Evolutionary conservation across 1,140 invertebrate genomes (phyloP).

Genomic region (Philopotamus ludificatus): DNA sequence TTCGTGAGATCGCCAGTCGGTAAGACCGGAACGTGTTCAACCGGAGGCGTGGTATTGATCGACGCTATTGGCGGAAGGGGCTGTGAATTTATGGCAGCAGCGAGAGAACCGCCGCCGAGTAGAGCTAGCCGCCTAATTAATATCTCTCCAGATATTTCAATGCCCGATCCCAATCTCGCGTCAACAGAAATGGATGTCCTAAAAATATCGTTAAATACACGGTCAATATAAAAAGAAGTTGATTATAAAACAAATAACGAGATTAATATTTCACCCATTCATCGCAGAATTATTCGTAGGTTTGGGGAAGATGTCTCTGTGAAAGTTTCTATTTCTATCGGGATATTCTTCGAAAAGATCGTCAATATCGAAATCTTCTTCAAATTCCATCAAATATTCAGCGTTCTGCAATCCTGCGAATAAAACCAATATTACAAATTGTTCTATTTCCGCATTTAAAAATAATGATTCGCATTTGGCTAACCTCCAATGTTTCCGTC

Average conservation of each 20-base stretch:
- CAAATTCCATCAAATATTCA: conserved; percentile 64
- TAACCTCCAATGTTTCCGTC: conserved; percentile 11
- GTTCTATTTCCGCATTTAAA: too few species aligned
- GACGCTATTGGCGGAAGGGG: conserved; percentile 14
- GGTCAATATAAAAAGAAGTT: conserved; percentile 14
- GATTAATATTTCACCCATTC: conserved; percentile 31
- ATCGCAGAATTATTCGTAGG: conserved; percentile 16
- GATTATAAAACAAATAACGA: conserved; percentile 4
- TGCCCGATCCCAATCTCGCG: conserved; percentile 72
- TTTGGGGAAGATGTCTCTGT: conserved; percentile 43
- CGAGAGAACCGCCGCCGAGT: conserved; percentile 45
- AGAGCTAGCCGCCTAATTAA: conserved; percentile 65
- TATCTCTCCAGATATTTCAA: conserved; percentile 72
- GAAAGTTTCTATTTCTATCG: conserved; percentile 57
- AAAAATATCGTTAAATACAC: conserved; percentile 48
- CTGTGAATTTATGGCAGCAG: conserved; percentile 38
- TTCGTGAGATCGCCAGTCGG: conserved; percentile 35
- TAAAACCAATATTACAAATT: too few species aligned
- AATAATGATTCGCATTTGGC: too few species aligned
- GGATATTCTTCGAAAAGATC: conserved; percentile 68
- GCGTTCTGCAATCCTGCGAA: too few species aligned
- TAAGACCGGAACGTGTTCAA: not conserved
- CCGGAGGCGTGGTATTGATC: conserved; percentile 42
- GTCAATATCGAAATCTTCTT: conserved; percentile 68
- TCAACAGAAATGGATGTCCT: conserved; percentile 72